phyloP scores from a whole-genome alignment of 2,797 vertebrate genomes.

The Odontamblyopus rebecca region DNA sequence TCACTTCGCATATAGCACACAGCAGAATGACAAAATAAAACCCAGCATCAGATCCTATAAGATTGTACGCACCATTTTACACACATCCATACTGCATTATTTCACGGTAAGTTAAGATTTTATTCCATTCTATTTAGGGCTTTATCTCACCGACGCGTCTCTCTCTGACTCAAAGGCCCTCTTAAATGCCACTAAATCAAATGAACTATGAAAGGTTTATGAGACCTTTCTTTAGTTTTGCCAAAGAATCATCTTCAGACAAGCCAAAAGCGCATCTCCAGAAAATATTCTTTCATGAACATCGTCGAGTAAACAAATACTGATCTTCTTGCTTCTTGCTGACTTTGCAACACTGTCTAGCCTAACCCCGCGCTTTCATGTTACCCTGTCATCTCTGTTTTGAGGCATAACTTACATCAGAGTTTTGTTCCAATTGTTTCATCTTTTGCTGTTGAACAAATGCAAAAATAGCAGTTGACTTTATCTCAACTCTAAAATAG shows the following conservation, averaged over 20 bases:
- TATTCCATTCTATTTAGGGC: neutral
- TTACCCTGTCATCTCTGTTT: conserved; percentile 3
- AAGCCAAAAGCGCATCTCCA: neutral
- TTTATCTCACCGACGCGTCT: conserved; percentile 1
- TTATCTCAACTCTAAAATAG: neutral
- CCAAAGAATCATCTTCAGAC: neutral
- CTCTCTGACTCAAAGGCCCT: neutral
- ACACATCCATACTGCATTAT: neutral
- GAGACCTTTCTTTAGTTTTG: conserved; percentile 8
- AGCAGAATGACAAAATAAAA: neutral
- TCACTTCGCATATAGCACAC: neutral
- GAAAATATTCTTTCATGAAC: conserved; percentile 2
- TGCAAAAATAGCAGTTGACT: neutral
- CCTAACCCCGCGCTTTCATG: neutral
- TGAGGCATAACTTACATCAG: neutral
- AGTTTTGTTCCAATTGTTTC: neutral
- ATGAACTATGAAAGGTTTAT: neutral
- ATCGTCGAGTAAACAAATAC: neutral
- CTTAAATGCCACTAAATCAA: conserved; percentile 15
- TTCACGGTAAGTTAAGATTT: conserved; percentile 2
- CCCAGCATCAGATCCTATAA: neutral
- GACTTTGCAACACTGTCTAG: neutral
- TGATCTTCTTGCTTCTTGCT: conserved; percentile 1
- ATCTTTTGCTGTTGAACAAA: conserved; percentile 3
- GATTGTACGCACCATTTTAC: neutral